These are phyloP conservation scores for Epizoanthus illoricatus DNA, from an alignment of 92 coral and sea anemone species.

Conservation along the genomic window DNA sequence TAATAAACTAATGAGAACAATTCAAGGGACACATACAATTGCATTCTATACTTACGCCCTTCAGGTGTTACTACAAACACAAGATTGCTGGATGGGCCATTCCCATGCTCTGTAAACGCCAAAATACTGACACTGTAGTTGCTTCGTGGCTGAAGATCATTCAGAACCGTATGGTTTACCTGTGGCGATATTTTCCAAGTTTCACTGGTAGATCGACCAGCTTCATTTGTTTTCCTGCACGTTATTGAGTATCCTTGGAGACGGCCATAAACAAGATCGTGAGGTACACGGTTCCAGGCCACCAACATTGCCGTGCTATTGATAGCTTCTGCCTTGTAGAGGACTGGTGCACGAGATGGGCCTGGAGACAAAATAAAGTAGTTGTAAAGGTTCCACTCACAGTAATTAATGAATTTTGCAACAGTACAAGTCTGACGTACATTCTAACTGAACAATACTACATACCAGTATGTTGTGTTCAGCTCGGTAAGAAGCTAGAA, in stretches of 20 bases:
- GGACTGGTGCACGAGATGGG: conserved; percentile 42
- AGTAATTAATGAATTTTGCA: no score
- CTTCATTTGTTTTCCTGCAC: background rate
- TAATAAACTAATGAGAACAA: background rate
- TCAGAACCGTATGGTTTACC: conserved; percentile 2
- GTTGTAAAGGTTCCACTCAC: no score
- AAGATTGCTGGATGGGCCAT: conserved; percentile 46
- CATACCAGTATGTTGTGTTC: no score
- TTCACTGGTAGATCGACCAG: background rate
- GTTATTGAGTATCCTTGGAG: conserved; percentile 43
- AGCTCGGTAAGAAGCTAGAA: no score
- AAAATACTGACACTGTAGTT: conserved; percentile 47
- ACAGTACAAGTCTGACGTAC: no score
- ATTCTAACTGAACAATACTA: no score
- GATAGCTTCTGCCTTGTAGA: conserved; percentile 20
- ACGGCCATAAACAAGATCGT: conserved; percentile 40
- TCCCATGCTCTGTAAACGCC: conserved; percentile 50
- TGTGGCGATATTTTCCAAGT: background rate
- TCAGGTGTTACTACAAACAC: conserved; percentile 42
- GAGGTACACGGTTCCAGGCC: conserved; percentile 49
- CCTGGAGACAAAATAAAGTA: background rate
- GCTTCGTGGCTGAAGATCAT: conserved; percentile 52
- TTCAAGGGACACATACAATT: background rate
- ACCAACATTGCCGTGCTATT: conserved; percentile 41
- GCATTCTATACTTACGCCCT: conserved; percentile 23